Evolutionary conservation across 2,888 invertebrate species (phyloP).

Genomic region (Drosophila macrospina): DNA sequence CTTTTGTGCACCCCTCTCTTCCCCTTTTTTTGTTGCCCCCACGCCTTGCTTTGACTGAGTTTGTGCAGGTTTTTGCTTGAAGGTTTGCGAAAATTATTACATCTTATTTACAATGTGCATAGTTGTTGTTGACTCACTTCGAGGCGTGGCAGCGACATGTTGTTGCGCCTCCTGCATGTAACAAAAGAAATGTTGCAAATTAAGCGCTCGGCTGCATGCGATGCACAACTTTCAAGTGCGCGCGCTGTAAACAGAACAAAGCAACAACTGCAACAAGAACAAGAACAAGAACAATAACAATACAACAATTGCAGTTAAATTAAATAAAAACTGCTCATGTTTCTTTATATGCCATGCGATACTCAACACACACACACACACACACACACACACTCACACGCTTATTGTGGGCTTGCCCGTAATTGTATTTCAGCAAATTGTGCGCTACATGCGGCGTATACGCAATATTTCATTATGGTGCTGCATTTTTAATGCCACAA

Average conservation of each 20-base stretch:
- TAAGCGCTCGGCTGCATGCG: slow-evolving; percentile 74
- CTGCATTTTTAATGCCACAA: slow-evolving; percentile 62
- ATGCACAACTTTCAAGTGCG: slow-evolving; percentile 71
- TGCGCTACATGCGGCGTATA: slow-evolving; percentile 54
- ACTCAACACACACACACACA: slow-evolving; percentile 29
- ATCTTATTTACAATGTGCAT: slow-evolving; percentile 77
- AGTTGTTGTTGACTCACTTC: slow-evolving; percentile 41
- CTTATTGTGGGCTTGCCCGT: slow-evolving; percentile 49
- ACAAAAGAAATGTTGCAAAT: slow-evolving; percentile 80
- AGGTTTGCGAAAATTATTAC: slow-evolving; percentile 72
- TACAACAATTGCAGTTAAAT: slow-evolving; percentile 56
- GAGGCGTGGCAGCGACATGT: slow-evolving; percentile 69
- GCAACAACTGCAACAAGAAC: slow-evolving; percentile 28
- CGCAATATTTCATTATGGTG: slow-evolving; percentile 69
- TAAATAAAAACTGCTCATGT: slow-evolving; percentile 72
- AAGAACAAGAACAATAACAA: slow-evolving; percentile 1
- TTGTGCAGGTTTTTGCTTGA: slow-evolving; percentile 33
- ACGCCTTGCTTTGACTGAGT: not conserved
- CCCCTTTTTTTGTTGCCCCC: too few relatives aligned
- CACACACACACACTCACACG: slow-evolving; percentile 11
- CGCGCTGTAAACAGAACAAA: slow-evolving; percentile 42
- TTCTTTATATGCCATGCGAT: slow-evolving; percentile 50
- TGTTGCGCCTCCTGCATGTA: slow-evolving; percentile 59
- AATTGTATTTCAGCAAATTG: slow-evolving; percentile 74
- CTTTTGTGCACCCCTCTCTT: too few relatives aligned